Evolutionary conservation across 2,888 invertebrate species (phyloP), one percentile per base, ranked within the genome.

Genomic region (Oscheius sp.): DNA sequence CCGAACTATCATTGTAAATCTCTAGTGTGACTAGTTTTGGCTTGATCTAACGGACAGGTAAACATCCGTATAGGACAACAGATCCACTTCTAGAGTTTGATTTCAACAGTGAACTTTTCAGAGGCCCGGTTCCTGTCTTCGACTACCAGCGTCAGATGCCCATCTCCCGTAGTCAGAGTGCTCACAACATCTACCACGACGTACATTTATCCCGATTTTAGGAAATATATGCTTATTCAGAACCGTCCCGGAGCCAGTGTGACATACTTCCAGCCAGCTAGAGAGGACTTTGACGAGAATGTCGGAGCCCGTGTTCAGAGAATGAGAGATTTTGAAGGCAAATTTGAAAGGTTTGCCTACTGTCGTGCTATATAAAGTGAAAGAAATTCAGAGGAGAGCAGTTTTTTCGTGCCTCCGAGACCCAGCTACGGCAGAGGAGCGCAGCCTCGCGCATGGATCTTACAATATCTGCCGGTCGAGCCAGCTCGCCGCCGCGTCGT

Each of bases 141-240:
- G 74, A 74, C 50, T 74, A 74, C 50, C 37, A 58, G 33, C n/a
- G 58, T 2, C 74, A 74, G 57, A 74, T 74, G 74, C 58, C 77
- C 33, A 79, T 79, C 32, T 76, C 77, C 53, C 65, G 77, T 48
- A 79, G 78, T 3, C 82, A 80, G 50, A 78, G 78, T 4, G 76
- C 80, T 29, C 79, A 82, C 50, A 77, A 76, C 60, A 72, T 71
- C 50, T 57, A 71, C 48, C 50, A 60, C 33, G 60, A 60, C 35
- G 58, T 60, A 57, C 42, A 5, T 35, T 59, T 59, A 9, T 53
- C 11, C 29, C 53, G 42, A 42, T 42, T 42, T 42, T 5, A 42
- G 3, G 42, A 42, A 42, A 42, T 42, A 5, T 5, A 29, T 7
- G n/a, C 33, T 29, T 33, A 50, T 68, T 29, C 42, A 68, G 55